phyloP scores from a whole-genome alignment of 2,113 vertebrate species.

The Otus sunia region DNA sequence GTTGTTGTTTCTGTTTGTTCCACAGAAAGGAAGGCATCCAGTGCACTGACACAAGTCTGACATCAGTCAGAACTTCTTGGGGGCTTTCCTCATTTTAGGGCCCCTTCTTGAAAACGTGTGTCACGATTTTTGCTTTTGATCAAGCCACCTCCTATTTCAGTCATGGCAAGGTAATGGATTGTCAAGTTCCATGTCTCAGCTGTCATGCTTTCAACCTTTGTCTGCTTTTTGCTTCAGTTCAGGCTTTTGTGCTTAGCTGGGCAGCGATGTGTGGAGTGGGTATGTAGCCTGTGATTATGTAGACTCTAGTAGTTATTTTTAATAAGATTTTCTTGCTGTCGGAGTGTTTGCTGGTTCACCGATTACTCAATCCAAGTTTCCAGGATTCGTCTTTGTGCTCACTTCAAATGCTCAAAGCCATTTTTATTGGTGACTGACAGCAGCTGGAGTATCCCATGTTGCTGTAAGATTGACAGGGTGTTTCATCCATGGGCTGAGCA shows the following conservation, averaged over 20 bases:
- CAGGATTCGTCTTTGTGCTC: not conserved
- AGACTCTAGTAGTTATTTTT: not conserved
- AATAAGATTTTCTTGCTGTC: not conserved
- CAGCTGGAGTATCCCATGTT: fast-evolving
- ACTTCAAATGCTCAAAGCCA: not conserved
- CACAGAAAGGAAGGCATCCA: too few relatives aligned
- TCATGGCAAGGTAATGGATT: not conserved
- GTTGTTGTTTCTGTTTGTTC: too few relatives aligned
- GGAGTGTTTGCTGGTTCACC: not conserved
- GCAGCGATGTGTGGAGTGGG: not conserved
- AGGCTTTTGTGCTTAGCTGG: not conserved
- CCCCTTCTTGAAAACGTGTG: not conserved
- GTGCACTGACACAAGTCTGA: too few relatives aligned
- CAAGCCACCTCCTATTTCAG: not conserved
- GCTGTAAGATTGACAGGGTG: not conserved
- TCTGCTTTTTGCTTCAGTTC: not conserved
- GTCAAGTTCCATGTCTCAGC: not conserved
- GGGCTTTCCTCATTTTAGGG: fast-evolving
- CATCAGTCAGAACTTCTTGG: not conserved
- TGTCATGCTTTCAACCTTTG: not conserved
- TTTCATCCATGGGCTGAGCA: not conserved
- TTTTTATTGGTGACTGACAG: not conserved
- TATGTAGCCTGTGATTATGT: not conserved
- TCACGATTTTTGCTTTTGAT: not conserved
- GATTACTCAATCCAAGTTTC: not conserved